phyloP scores from a whole-genome alignment of 2,113 vertebrate species.

The Lampris megalopsis region DNA sequence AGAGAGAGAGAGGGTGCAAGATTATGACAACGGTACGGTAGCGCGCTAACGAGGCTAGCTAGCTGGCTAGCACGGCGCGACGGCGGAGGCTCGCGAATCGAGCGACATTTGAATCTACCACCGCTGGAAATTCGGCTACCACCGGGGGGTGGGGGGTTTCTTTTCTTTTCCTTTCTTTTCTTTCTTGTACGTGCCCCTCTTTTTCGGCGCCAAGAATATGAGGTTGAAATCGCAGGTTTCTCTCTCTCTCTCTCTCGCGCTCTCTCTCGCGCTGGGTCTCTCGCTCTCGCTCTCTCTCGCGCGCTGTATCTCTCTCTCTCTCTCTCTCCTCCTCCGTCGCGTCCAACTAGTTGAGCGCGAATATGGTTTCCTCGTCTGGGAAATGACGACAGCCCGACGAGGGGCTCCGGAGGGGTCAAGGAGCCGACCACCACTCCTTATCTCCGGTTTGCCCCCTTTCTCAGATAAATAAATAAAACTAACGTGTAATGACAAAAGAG shows the following conservation, averaged over 20 bases:
- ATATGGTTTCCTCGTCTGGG: conserved; percentile 54
- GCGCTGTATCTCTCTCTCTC: conserved; percentile 23
- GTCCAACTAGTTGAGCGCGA: conserved; percentile 43
- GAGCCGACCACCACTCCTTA: no score
- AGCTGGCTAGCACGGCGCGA: conserved; percentile 16
- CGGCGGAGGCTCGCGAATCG: neutral
- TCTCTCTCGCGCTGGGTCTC: conserved; percentile 24
- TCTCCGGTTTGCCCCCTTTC: no score
- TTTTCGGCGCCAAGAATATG: conserved; percentile 70
- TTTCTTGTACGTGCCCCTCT: conserved; percentile 12
- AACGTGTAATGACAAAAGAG: no score
- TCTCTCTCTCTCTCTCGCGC: conserved; percentile 43
- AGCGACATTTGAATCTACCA: conserved; percentile 10
- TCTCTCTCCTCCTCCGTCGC: conserved; percentile 44
- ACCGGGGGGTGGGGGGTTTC: no score
- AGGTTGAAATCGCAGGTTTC: conserved; percentile 53
- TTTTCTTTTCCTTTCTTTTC: no score
- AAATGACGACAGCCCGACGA: conserved; percentile 39
- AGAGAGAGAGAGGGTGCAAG: conserved; percentile 44
- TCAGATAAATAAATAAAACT: no score
- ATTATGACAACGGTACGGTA: conserved; percentile 63
- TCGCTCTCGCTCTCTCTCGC: neutral
- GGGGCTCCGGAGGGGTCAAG: neutral
- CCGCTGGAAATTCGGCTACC: neutral
- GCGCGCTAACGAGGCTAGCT: conserved; percentile 61